Evolutionary conservation across 2,797 vertebrate species (phyloP), one percentile per base, ranked within the genome.

Genomic region (Chelmon rostratus): DNA sequence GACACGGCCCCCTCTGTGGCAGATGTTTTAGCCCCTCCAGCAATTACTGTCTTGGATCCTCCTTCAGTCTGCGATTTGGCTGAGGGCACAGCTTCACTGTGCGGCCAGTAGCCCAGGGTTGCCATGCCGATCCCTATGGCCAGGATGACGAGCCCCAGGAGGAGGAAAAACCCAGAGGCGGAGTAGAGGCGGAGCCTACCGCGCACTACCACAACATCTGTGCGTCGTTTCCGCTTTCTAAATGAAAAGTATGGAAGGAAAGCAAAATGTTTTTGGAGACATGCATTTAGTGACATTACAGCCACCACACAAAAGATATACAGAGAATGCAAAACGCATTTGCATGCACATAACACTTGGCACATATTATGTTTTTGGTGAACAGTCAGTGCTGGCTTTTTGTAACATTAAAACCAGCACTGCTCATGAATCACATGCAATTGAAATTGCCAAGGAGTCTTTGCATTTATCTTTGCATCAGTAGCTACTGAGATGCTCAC

Each of bases 21-120:
- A 52, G 67, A 54, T 25, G 35, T 44, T 81, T 76, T 40, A 28
- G 25, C 31, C 40, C 46, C 74, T 73, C 57, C 68, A 4, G 4
- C 21, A 1, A 59, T 18, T 2, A 12, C 13, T 0, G 46, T 23
- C 33, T 72, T 67, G 7, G 66, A 46, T n/a, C 72, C 82, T 68
- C 93, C 94, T 2, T 68, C 69, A 1, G 83, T 3, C 85, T 72
- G 65, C 1, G 93, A 85, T 63, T 68, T 81, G 23, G 59, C 58
- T 2, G 74, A 47, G 0, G 81, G 47, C 10, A 12, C 8, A 18
- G 57, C 79, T 78, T 84, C 84, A 21, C 82, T 94, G 73, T 98
- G 97, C 1, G 98, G 98, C 98, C 98, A 99, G 83, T 99, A 99
- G 31, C 98, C 98, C 61, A 99, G 95, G 6, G 98, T 96, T 0